phyloP scores from a whole-genome alignment of 2,888 invertebrate species.

The Cremastinae sp. region DNA sequence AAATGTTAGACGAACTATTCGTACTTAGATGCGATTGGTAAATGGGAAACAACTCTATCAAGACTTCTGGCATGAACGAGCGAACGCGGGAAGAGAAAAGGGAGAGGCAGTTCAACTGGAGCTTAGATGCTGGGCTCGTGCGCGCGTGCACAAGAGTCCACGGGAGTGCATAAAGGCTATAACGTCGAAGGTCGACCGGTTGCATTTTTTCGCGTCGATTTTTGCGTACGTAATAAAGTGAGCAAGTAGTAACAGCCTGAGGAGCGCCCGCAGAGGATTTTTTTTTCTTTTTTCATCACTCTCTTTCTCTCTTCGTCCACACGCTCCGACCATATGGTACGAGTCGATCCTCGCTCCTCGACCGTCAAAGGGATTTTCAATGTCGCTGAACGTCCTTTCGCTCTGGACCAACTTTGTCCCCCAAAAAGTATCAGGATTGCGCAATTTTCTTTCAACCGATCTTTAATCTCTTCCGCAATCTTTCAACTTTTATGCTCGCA shows the following conservation, averaged over 20 bases:
- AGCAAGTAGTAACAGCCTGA: conserved; percentile 55
- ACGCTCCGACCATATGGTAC: conserved; percentile 69
- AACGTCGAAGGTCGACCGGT: conserved; percentile 76
- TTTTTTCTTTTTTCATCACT: too few relatives aligned
- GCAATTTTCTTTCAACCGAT: not conserved
- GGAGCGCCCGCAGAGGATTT: conserved; percentile 9
- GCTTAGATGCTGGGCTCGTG: conserved; percentile 19
- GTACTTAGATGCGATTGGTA: too few relatives aligned
- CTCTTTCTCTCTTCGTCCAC: not conserved
- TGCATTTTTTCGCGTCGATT: conserved; percentile 73
- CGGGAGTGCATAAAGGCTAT: conserved; percentile 60
- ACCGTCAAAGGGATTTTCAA: conserved; percentile 63
- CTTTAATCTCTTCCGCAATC: not conserved
- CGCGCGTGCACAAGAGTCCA: conserved; percentile 35
- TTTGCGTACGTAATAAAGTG: conserved; percentile 68
- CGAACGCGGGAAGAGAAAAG: not conserved
- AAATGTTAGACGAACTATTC: too few relatives aligned
- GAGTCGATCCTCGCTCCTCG: conserved; percentile 62
- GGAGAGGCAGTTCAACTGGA: not conserved
- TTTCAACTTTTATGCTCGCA: conserved; percentile 1
- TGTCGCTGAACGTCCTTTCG: conserved; percentile 52
- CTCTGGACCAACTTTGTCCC: conserved; percentile 55
- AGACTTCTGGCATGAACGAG: too few relatives aligned
- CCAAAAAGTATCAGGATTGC: conserved; percentile 48
- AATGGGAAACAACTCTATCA: too few relatives aligned